Evolutionary conservation across 1,140 invertebrate genomes (phyloP).

Genomic region (Aphelenchoides fujianensis): DNA sequence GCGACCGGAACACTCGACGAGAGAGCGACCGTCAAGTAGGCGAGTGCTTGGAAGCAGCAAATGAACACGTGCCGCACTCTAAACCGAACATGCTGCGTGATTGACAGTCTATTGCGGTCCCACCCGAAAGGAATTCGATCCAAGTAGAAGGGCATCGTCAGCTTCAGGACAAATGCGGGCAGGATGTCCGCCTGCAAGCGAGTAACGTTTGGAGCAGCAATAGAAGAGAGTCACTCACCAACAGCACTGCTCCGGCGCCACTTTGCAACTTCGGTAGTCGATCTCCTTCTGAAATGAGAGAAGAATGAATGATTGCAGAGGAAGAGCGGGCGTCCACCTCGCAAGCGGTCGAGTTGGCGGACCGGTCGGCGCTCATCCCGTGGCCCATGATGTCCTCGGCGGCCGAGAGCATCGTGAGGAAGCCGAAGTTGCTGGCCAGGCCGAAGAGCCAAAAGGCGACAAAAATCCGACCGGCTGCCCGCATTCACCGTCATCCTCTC

Average conservation of each 20-base stretch:
- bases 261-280: not conserved
- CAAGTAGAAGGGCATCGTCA: not conserved
- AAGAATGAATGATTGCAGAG: too few species aligned
- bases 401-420: constrained; percentile 39
- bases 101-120: too few species aligned
- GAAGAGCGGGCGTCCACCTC: not conserved
- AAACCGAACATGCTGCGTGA: not conserved
- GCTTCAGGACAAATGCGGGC: not conserved
- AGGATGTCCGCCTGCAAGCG: not conserved
- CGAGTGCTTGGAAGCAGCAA: not conserved
- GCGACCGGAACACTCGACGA: not conserved
- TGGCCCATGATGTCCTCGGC: constrained; percentile 40
- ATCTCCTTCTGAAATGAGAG: not conserved
- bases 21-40: not conserved
- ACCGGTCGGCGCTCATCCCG: not conserved
- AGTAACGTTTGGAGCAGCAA: too few species aligned
- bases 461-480: too few species aligned
- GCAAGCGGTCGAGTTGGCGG: not conserved
- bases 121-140: constrained; percentile 1
- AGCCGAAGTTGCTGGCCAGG: constrained; percentile 40
- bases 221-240: not conserved
- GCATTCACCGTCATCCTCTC: too few species aligned
- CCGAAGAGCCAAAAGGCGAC: constrained; percentile 40
- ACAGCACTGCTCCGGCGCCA: not conserved
- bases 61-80: not conserved